phyloP scores from a whole-genome alignment of 2,888 invertebrate species.

The Nomada flava region DNA sequence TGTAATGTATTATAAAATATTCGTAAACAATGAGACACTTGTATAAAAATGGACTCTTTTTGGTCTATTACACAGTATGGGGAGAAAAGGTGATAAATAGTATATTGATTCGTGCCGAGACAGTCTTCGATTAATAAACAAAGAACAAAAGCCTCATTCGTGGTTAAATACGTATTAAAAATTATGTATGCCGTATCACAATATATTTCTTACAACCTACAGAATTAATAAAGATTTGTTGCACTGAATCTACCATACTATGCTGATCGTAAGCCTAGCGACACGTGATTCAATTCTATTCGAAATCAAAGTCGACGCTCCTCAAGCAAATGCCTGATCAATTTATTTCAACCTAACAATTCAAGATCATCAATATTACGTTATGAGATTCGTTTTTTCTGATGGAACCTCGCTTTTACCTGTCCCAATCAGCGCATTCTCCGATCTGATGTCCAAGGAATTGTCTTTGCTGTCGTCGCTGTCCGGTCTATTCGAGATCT shows the following conservation, averaged over 20 bases:
- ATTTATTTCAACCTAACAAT: constrained; percentile 33
- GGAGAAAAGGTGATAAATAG: neutral
- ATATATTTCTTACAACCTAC: constrained; percentile 42
- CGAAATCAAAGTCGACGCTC: constrained; percentile 13
- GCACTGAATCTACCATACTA: neutral
- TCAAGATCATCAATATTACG: constrained; percentile 54
- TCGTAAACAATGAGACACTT: constrained; percentile 10
- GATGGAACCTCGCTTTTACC: constrained; percentile 68
- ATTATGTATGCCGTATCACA: constrained; percentile 50
- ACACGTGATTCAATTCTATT: constrained; percentile 11
- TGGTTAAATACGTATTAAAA: constrained; percentile 35
- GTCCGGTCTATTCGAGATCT: constrained; percentile 72
- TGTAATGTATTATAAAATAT: neutral
- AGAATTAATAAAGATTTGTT: constrained; percentile 21
- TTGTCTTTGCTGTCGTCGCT: constrained; percentile 76
- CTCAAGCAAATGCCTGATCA: constrained; percentile 12
- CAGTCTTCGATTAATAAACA: constrained; percentile 5
- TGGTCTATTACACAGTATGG: neutral
- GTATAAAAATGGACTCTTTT: constrained; percentile 8
- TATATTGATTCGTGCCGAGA: neutral
- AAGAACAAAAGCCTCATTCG: constrained; percentile 43
- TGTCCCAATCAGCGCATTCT: constrained; percentile 66
- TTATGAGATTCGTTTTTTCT: constrained; percentile 72
- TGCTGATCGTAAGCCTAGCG: constrained; percentile 26
- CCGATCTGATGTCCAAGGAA: constrained; percentile 74